phyloP scores from a whole-genome alignment of 2,888 invertebrate species.

The Mechanitis mazaeus region DNA sequence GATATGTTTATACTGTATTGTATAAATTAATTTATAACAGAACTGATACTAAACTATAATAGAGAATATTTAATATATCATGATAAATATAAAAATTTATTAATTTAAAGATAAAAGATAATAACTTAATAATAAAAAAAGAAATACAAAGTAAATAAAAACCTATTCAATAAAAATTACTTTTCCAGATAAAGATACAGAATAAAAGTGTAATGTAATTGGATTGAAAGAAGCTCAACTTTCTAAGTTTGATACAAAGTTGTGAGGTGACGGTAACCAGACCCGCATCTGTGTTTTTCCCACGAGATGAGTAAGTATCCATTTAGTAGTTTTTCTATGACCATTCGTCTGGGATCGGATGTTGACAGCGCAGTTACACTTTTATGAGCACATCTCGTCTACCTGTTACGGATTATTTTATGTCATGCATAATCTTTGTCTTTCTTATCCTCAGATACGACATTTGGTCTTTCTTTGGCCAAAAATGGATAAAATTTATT shows the following conservation, averaged over 20 bases:
- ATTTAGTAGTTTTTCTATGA: constrained; percentile 28
- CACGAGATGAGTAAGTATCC: constrained; percentile 33
- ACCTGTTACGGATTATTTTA: background rate
- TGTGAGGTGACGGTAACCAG: constrained; percentile 35
- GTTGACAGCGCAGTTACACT: constrained; percentile 19
- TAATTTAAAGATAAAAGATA: no score
- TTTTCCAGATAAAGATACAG: constrained; percentile 19
- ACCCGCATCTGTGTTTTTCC: constrained; percentile 37
- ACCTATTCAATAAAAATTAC: constrained; percentile 3
- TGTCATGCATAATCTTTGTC: background rate
- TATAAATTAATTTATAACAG: no score
- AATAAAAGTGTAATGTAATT: constrained; percentile 30
- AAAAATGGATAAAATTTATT: no score
- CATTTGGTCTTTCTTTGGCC: no score
- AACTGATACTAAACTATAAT: no score
- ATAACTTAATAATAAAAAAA: background rate
- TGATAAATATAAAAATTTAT: no score
- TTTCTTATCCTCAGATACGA: background rate
- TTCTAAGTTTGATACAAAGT: constrained; percentile 32
- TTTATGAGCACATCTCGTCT: background rate
- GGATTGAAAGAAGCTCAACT: constrained; percentile 31
- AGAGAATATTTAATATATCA: no score
- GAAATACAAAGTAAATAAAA: background rate
- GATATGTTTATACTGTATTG: no score
- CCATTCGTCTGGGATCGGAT: constrained; percentile 30